These are phyloP conservation scores for Pseudorectes ferrugineus DNA, from an alignment of 2,113 vertebrate genomes.

Conservation along the genomic window DNA sequence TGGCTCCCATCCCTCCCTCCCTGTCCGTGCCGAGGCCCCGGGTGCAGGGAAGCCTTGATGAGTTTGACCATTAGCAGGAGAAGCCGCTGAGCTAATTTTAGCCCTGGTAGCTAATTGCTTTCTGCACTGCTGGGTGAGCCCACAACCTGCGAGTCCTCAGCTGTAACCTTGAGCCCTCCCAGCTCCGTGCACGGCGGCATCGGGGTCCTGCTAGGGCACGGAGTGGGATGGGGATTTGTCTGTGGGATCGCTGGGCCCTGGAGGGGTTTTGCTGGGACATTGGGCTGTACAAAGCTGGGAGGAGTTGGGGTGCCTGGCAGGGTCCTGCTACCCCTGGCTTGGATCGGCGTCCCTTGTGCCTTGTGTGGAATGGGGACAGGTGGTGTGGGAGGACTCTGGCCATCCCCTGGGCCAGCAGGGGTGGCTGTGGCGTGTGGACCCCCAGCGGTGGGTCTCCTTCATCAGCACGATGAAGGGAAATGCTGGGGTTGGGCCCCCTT, in stretches of 20 bases:
- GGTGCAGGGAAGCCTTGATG: conserved; percentile 21
- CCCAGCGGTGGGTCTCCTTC: neutral
- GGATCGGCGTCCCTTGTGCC: accelerated
- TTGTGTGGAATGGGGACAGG: accelerated
- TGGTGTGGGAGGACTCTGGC: neutral
- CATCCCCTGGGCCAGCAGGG: neutral
- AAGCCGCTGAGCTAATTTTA: conserved; percentile 62
- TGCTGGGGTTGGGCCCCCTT: neutral
- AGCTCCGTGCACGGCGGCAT: accelerated
- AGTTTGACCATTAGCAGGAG: conserved; percentile 52
- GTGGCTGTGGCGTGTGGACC: accelerated
- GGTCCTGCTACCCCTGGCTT: neutral
- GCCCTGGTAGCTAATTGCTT: conserved; percentile 43
- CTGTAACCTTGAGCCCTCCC: conserved; percentile 45
- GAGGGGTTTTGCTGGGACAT: accelerated
- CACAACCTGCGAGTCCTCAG: neutral
- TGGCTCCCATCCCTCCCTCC: neutral
- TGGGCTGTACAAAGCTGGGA: accelerated
- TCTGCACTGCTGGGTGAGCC: neutral
- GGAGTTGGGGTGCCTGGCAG: neutral
- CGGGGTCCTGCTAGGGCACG: neutral
- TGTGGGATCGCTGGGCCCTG: accelerated
- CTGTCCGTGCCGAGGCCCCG: neutral
- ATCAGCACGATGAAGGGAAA: neutral
- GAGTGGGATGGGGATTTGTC: accelerated